phyloP scores from a whole-genome alignment of 37 sponge, comb jelly and placozoan species.

The Hormiphora californensis region DNA sequence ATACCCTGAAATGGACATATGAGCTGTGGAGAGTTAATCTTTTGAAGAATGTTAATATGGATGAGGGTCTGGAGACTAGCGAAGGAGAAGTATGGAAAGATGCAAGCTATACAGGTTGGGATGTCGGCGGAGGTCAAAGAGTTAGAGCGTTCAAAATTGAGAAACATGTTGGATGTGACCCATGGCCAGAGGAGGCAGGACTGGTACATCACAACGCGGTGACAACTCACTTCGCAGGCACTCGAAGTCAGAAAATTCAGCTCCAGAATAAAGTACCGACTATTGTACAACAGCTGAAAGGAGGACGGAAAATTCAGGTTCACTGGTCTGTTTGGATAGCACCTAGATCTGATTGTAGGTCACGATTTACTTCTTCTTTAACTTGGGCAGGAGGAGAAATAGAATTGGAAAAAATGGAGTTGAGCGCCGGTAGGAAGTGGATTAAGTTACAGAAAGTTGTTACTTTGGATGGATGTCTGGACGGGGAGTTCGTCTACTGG shows the following conservation, averaged over 20 bases:
- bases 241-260: background rate
- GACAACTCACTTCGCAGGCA: background rate
- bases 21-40: too few relatives aligned
- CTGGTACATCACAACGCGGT: background rate
- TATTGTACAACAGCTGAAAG: background rate
- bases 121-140: background rate
- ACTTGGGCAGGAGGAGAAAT: background rate
- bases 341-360: constrained; percentile 16
- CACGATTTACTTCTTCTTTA: background rate
- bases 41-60: constrained; percentile 32
- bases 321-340: constrained; percentile 29
- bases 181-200: background rate
- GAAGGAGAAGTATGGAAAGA: background rate
- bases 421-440: constrained; percentile 6
- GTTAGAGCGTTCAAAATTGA: too few relatives aligned
- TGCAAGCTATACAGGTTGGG: background rate
- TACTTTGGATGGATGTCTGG: background rate
- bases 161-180: constrained; percentile 47
- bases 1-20: too few relatives aligned
- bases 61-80: background rate
- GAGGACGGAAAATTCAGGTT: background rate
- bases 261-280: background rate
- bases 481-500: background rate
- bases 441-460: background rate
- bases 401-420: background rate